These are phyloP conservation scores for Dendrocopos noguchii DNA, from an alignment of 2,113 vertebrate species.

Conservation along the genomic window DNA sequence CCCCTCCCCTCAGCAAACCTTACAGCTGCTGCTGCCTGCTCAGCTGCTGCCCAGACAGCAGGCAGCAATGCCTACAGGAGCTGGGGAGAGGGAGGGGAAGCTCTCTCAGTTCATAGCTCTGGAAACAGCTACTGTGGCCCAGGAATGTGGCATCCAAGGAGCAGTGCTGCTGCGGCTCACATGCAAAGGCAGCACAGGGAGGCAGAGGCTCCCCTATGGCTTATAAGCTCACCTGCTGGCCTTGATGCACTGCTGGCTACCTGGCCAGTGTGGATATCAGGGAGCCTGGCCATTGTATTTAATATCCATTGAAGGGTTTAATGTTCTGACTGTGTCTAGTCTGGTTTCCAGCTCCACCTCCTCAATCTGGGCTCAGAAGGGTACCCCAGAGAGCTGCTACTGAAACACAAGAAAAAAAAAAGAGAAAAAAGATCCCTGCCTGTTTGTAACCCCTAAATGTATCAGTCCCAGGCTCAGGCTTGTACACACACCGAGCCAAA, in stretches of 20 bases:
- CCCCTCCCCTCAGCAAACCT: background rate
- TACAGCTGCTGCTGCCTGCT: constrained; percentile 11
- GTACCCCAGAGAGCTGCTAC: background rate
- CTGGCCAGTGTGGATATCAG: rapidly evolving
- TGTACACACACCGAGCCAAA: background rate
- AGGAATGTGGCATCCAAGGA: rapidly evolving
- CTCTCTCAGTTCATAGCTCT: background rate
- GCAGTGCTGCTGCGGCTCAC: background rate
- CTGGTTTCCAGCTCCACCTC: background rate
- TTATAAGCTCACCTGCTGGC: rapidly evolving
- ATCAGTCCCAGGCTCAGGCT: rapidly evolving
- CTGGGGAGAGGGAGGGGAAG: background rate
- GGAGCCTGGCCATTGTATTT: background rate
- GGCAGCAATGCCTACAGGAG: background rate
- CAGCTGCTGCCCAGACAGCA: constrained; percentile 43
- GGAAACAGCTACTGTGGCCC: rapidly evolving
- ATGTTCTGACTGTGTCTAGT: too few relatives aligned
- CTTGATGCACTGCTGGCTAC: background rate
- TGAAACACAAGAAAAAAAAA: background rate
- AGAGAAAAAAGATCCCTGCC: background rate
- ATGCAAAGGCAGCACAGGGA: background rate
- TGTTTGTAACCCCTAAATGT: background rate
- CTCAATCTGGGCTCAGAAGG: background rate
- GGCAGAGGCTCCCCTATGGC: background rate
- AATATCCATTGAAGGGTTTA: too few relatives aligned